phyloP scores from a whole-genome alignment of 1,140 invertebrate genomes.

The Harlomillsia oculata region DNA sequence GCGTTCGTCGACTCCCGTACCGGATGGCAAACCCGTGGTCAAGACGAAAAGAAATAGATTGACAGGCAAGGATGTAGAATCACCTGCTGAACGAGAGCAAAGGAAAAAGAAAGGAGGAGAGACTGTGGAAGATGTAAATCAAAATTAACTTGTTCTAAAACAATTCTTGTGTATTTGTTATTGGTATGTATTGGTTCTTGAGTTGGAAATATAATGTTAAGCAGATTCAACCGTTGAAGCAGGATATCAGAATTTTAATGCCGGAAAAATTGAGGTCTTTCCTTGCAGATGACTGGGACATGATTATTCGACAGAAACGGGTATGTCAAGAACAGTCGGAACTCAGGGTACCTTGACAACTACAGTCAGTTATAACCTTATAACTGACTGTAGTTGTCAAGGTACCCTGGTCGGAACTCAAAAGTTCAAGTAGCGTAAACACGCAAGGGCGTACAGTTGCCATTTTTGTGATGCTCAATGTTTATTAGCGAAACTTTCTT shows the following conservation, averaged over 20 bases:
- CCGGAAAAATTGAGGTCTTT: constrained; percentile 87
- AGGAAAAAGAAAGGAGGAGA: not conserved
- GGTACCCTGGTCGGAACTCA: too few species aligned
- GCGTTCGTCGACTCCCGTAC: constrained; percentile 55
- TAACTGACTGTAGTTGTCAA: too few species aligned
- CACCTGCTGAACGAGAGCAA: too few species aligned
- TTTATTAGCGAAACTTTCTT: constrained; percentile 2
- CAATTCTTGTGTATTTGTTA: too few species aligned
- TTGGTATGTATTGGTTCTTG: not conserved
- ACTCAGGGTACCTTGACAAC: not conserved
- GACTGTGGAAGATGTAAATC: not conserved
- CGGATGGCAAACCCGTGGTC: too few species aligned
- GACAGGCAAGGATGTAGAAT: too few species aligned
- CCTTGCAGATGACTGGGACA: constrained; percentile 92
- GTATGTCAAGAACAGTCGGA: too few species aligned
- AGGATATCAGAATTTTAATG: constrained; percentile 70
- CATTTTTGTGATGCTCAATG: not conserved
- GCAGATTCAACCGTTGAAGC: constrained; percentile 31
- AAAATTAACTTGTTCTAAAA: too few species aligned
- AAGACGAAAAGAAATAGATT: too few species aligned
- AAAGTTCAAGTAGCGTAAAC: too few species aligned
- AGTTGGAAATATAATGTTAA: not conserved
- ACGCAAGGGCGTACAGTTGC: too few species aligned
- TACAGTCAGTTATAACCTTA: too few species aligned
- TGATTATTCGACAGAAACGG: constrained; percentile 78